Evolutionary conservation across 2,113 vertebrate species (phyloP).

Genomic region (Apaloderma vittatum): DNA sequence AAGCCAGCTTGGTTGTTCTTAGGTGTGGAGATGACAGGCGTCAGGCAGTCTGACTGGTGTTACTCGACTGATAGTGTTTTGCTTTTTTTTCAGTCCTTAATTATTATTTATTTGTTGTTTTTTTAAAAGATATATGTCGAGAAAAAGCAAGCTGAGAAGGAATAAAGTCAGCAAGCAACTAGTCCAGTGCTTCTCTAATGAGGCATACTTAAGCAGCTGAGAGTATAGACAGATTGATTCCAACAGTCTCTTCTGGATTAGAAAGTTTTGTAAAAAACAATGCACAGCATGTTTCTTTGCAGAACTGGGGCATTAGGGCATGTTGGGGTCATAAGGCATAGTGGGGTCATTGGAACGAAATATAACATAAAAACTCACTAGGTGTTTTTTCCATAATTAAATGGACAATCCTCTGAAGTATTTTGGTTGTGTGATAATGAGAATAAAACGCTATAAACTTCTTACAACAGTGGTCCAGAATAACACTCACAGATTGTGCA

Average conservation of each 20-base stretch:
- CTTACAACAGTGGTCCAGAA: not conserved
- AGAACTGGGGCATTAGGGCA: not conserved
- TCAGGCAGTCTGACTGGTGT: not conserved
- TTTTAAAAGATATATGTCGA: not conserved
- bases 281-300: not conserved
- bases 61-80: not conserved
- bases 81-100: not conserved
- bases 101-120: not conserved
- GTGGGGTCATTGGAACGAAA: not conserved
- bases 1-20: not conserved
- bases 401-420: not conserved
- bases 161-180: not conserved
- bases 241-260: not conserved
- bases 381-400: not conserved
- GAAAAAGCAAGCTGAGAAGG: not conserved
- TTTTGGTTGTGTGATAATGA: not conserved
- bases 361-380: not conserved
- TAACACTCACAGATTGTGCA: not conserved
- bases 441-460: not conserved
- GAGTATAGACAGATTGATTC: not conserved
- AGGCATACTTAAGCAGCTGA: not conserved
- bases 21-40: not conserved
- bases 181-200: not conserved
- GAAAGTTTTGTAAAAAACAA: not conserved
- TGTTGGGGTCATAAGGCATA: not conserved